These are phyloP conservation scores for Oenanthe oenanthe DNA, from an alignment of 2,113 vertebrate genomes.

Conservation along the genomic window DNA sequence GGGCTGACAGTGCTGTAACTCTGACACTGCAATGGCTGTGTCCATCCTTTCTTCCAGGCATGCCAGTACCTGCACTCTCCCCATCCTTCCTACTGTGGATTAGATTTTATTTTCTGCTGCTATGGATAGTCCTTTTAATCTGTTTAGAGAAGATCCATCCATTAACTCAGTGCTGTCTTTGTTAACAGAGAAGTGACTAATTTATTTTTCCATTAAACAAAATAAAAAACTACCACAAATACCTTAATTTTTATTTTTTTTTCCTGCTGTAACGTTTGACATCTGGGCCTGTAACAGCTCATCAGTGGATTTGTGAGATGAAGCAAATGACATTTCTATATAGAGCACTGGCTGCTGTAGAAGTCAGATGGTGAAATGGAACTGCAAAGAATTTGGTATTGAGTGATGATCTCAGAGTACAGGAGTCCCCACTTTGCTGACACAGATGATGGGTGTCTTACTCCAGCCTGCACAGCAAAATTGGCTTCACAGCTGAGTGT, in stretches of 20 bases:
- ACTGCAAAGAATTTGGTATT: slow-evolving; percentile 40
- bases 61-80: neutral
- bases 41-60: neutral
- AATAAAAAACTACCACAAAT: neutral
- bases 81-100: neutral
- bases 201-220: slow-evolving; percentile 4
- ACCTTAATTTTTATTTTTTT: neutral
- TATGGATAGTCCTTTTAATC: neutral
- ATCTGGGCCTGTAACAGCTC: slow-evolving; percentile 63
- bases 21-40: neutral
- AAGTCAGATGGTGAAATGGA: slow-evolving; percentile 57
- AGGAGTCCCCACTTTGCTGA: slow-evolving; percentile 11
- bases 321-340: slow-evolving; percentile 54
- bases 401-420: neutral
- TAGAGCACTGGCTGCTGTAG: slow-evolving; percentile 34
- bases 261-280: slow-evolving; percentile 9
- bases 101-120: neutral
- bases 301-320: slow-evolving; percentile 59
- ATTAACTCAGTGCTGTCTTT: neutral
- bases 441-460: neutral
- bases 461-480: slow-evolving; percentile 19
- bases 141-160: neutral
- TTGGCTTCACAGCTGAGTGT: neutral
- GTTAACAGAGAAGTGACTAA: neutral
- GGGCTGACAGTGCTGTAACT: neutral